A percentile compares a stretch with the other conserved stretches of the same genome.
These are phyloP conservation scores for Python bivittatus DNA, from an alignment of 2,113 vertebrate species.

Conservation along the genomic window DNA sequence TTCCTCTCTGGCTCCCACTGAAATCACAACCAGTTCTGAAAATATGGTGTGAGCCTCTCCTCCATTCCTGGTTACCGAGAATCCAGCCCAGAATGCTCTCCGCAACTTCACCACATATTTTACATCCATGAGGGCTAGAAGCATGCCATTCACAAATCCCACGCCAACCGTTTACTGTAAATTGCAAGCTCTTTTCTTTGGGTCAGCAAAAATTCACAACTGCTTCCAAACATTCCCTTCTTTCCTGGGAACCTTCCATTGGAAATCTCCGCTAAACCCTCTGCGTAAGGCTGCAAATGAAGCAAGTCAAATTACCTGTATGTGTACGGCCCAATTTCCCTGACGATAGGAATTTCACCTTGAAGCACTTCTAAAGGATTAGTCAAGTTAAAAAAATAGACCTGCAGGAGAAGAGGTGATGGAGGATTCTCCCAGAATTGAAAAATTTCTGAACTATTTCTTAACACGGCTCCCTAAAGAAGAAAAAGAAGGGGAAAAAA, in stretches of 20 bases:
- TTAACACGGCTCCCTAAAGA: constrained; percentile 84
- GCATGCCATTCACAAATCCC: neutral
- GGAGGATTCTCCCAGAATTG: constrained; percentile 88
- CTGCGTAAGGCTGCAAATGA: neutral
- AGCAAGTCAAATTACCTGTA: constrained; percentile 80
- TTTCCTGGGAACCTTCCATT: neutral
- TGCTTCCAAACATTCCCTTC: neutral
- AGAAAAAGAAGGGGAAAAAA: constrained; percentile 26
- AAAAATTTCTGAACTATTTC: constrained; percentile 86
- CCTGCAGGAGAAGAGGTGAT: constrained; percentile 89
- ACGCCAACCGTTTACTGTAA: neutral
- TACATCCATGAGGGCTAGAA: neutral
- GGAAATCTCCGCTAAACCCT: neutral
- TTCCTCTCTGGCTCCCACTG: neutral
- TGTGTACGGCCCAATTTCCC: constrained; percentile 89
- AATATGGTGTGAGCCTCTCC: neutral
- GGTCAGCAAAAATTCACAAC: neutral
- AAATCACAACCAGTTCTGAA: neutral
- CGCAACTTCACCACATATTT: neutral
- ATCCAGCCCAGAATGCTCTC: neutral
- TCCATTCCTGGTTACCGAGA: neutral
- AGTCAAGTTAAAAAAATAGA: constrained; percentile 92
- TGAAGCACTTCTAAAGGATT: constrained; percentile 81
- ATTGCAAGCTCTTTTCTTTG: neutral
- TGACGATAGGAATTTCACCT: constrained; percentile 79